A percentile compares a stretch with the other conserved stretches of the same genome.
These are phyloP conservation scores for Tachina fera DNA, from an alignment of 2,888 invertebrate species.

Conservation along the genomic window DNA sequence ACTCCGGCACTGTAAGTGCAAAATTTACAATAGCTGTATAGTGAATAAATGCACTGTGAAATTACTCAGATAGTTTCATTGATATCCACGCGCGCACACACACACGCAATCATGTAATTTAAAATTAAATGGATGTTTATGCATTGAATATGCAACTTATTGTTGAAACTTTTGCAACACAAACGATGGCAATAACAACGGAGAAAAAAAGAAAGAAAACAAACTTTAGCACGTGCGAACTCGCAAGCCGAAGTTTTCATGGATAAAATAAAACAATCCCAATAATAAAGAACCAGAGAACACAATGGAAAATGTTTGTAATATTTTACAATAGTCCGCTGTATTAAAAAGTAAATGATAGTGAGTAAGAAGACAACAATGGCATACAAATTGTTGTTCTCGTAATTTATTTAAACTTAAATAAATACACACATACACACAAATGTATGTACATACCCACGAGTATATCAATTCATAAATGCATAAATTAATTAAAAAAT, in stretches of 20 bases:
- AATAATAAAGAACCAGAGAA: slow-evolving; percentile 6
- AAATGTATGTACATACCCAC: neutral
- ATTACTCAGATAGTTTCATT: neutral
- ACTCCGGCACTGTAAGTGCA: no score
- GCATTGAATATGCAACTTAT: slow-evolving; percentile 38
- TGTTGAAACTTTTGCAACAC: slow-evolving; percentile 28
- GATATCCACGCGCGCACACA: neutral
- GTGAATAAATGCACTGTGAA: neutral
- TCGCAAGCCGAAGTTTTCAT: slow-evolving; percentile 31
- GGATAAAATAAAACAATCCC: neutral
- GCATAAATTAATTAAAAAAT: no score
- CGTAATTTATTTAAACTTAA: slow-evolving; percentile 9
- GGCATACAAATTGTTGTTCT: slow-evolving; percentile 9
- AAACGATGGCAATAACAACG: neutral
- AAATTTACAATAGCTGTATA: slow-evolving; percentile 1
- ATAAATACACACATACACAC: neutral
- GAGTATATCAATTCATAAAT: neutral
- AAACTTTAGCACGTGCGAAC: slow-evolving; percentile 49
- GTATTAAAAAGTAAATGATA: neutral
- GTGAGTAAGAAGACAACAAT: slow-evolving; percentile 34
- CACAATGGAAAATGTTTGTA: slow-evolving; percentile 36
- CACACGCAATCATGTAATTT: neutral
- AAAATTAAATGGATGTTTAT: slow-evolving; percentile 24
- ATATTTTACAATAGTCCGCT: slow-evolving; percentile 20
- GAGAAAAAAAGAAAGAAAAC: neutral